Evolutionary conservation across 2,888 invertebrate genomes (phyloP), one percentile per base, ranked within the genome.

Genomic region (Cistogaster globosa): DNA sequence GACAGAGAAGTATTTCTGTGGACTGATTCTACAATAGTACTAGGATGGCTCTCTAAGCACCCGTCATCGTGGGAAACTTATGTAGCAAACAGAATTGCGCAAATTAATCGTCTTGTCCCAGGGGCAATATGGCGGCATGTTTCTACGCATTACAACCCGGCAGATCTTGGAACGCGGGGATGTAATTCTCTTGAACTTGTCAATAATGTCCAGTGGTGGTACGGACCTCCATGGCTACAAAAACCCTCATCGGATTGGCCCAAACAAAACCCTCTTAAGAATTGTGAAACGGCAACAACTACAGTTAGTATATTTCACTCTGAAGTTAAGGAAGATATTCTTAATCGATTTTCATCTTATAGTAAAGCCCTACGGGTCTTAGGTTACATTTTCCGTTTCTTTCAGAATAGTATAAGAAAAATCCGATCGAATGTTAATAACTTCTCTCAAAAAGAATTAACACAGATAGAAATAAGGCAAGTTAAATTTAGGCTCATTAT

Each of bases 191-290:
- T 26, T 26, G 26, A 26, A 0, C 48, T 76, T 0, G n/a, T 20
- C 2, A 7, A 53, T 14, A 68, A 53, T 26, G 36, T 26, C 2
- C 42, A 62, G 5, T 77, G 77, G 77, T 77, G 77, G 38, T 53
- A 53, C 22, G 68, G 51, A 18, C 68, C 62, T 6, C 18, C 67
- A 20, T 72, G 60, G 60, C 9, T 79, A 9, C 32, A 2, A 1
- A 71, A 63, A 3, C 55, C 55, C 9, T 3, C 22, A 2, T 42
- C 69, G 7, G 38, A 36, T 45, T 78, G 78, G 69, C 69, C 69
- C 32, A 63, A 62, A 16, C 7, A 45, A 55, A 78, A 63, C n/a
- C 62, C 69, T 1, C n/a, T 69, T 32, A 26, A 42, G 5, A 18
- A 6, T 12, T 9, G 2, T 8, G 14, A 20, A 36, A 32, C 53